Percentiles rank a stretch among this genome's conserved stretches.
Conservation (phyloP, 35 echinoderm and acorn worm genomes). For the Apostichopus californicus region DNA sequence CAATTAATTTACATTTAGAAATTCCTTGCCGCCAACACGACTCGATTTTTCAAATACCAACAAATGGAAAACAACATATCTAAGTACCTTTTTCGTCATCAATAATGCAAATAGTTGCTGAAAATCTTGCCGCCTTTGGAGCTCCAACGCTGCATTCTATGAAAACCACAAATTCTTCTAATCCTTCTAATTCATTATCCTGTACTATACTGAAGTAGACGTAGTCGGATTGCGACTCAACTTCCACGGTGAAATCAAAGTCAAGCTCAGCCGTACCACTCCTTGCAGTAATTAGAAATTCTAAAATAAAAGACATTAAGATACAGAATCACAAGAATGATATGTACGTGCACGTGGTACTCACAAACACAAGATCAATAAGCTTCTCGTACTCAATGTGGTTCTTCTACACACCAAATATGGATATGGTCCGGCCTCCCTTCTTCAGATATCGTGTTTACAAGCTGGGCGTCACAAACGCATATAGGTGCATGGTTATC, state of each 20-base stretch:
- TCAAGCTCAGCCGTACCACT: not conserved
- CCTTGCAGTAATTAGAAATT: not conserved
- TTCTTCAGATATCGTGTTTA: too few relatives aligned
- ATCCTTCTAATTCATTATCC: conserved; percentile 13
- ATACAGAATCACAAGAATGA: too few relatives aligned
- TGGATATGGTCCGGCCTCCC: too few relatives aligned
- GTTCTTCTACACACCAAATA: too few relatives aligned
- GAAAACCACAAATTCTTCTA: conserved; percentile 36
- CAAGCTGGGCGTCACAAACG: too few relatives aligned
- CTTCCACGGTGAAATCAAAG: conserved; percentile 5
- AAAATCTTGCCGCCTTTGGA: not conserved
- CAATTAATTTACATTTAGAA: too few relatives aligned
- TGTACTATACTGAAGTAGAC: conserved; percentile 9
- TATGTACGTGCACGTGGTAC: too few relatives aligned
- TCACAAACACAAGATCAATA: too few relatives aligned
- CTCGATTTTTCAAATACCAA: too few relatives aligned
- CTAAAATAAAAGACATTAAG: not conserved
- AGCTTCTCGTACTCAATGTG: too few relatives aligned
- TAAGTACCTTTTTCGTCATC: conserved; percentile 44
- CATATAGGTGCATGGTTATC: too few relatives aligned
- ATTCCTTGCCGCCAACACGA: too few relatives aligned
- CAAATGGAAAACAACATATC: not conserved
- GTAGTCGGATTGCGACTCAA: not conserved
- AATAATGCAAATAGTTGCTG: conserved; percentile 35
- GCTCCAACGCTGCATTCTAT: not conserved